Percentiles rank a stretch among this genome's conserved stretches.
Evolutionary conservation across 2,113 vertebrate genomes (phyloP).

Genomic region (Pedetes capensis): DNA sequence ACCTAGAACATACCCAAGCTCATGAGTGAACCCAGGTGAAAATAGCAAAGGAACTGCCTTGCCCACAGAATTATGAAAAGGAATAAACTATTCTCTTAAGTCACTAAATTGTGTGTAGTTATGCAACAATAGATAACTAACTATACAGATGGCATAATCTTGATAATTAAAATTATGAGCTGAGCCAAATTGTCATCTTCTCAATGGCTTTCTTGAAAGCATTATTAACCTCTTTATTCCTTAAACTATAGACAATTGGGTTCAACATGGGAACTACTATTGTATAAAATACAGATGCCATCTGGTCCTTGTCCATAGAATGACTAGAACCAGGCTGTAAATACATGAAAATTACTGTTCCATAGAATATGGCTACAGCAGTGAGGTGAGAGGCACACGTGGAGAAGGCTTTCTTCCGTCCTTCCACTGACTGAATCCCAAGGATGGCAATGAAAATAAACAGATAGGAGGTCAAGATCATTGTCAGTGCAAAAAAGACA

Average conservation of each 20-base stretch:
- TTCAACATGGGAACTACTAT: constrained; percentile 55
- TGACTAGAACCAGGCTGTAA: constrained; percentile 49
- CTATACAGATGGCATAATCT: background rate
- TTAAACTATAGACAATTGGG: constrained; percentile 51
- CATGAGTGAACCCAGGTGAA: background rate
- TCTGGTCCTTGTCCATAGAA: constrained; percentile 21
- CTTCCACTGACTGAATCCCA: background rate
- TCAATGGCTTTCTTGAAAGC: background rate
- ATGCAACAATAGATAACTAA: background rate
- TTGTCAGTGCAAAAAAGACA: background rate
- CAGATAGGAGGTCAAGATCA: constrained; percentile 32
- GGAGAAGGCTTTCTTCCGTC: background rate
- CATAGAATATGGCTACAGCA: constrained; percentile 20
- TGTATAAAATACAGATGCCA: constrained; percentile 55
- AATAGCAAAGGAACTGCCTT: background rate
- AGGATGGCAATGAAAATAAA: constrained; percentile 13
- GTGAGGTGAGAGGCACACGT: constrained; percentile 41
- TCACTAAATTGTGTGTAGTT: background rate
- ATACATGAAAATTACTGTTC: constrained; percentile 33
- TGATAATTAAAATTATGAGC: background rate
- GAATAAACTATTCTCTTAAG: background rate
- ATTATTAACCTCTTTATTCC: constrained; percentile 50
- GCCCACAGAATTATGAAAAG: background rate
- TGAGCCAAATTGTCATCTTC: background rate
- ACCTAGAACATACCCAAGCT: background rate